Conservation (phyloP, 2,888 invertebrate genomes). For the Sthenelais limicola region DNA sequence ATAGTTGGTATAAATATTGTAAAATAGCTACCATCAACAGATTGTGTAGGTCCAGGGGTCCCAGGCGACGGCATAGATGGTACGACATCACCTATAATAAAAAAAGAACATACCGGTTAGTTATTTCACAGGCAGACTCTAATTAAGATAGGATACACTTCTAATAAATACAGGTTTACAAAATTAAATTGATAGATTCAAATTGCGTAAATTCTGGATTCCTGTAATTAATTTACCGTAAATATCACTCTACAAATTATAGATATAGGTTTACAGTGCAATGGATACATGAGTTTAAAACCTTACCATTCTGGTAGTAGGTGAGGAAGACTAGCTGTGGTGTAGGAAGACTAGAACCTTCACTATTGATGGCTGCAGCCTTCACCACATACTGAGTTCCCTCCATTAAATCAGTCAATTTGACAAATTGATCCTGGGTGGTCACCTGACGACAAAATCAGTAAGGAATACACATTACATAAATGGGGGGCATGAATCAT, state of each 20-base stretch:
- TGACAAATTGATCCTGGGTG: not conserved
- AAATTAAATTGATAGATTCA: too few species aligned
- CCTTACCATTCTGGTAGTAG: slow-evolving; percentile 32
- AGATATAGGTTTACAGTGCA: too few species aligned
- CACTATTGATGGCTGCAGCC: slow-evolving; percentile 7
- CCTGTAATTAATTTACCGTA: not conserved
- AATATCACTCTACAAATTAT: not conserved
- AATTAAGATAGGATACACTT: too few species aligned
- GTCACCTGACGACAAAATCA: not conserved
- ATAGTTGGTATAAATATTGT: not conserved
- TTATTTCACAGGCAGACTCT: too few species aligned
- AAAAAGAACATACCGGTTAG: too few species aligned
- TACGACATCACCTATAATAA: slow-evolving; percentile 10
- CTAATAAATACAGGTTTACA: too few species aligned
- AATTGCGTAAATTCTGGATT: too few species aligned
- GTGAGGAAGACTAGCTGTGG: slow-evolving; percentile 26
- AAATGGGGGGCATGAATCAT: too few species aligned
- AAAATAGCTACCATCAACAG: slow-evolving; percentile 5
- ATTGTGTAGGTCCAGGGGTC: not conserved
- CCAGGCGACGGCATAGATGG: not conserved
- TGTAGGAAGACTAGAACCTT: slow-evolving; percentile 33
- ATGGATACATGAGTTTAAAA: too few species aligned
- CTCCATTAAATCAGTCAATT: not conserved
- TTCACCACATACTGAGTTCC: slow-evolving; percentile 28
- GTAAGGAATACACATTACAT: too few species aligned